phyloP scores from a whole-genome alignment of 2,888 invertebrate species.

The Chamaedrilus cognettii region DNA sequence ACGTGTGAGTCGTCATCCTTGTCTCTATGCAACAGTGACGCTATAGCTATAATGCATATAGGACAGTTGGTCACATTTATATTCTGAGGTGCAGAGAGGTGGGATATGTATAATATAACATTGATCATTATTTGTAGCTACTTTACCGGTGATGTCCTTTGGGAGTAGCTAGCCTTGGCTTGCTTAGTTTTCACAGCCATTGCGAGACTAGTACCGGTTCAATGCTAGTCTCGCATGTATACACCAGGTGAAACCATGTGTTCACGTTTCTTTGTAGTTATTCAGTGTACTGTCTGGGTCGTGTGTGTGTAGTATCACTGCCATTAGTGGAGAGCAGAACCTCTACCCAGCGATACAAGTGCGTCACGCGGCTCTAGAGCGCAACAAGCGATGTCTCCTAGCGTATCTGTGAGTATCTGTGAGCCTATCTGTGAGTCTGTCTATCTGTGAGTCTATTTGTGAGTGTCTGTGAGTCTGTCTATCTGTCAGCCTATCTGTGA shows the following conservation, averaged over 20 bases:
- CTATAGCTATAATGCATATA: too few relatives aligned
- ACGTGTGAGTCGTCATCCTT: slow-evolving; percentile 69
- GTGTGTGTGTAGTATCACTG: slow-evolving; percentile 58
- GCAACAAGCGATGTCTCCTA: slow-evolving; percentile 87
- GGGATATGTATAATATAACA: background rate
- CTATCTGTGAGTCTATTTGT: too few relatives aligned
- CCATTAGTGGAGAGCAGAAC: slow-evolving; percentile 58
- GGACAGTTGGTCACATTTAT: too few relatives aligned
- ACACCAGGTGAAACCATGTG: too few relatives aligned
- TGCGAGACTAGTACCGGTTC: too few relatives aligned
- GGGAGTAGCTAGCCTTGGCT: background rate
- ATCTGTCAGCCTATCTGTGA: too few relatives aligned
- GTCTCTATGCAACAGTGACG: too few relatives aligned
- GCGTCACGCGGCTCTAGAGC: slow-evolving; percentile 81
- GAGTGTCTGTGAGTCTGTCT: too few relatives aligned
- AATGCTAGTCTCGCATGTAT: too few relatives aligned
- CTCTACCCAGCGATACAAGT: slow-evolving; percentile 78
- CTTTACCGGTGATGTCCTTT: background rate
- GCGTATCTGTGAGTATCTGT: slow-evolving; percentile 63
- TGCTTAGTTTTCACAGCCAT: too few relatives aligned
- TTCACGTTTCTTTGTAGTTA: too few relatives aligned
- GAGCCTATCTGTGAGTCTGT: background rate
- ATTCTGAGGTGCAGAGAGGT: background rate
- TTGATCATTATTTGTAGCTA: background rate
- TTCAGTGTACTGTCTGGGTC: too few relatives aligned